A percentile compares a stretch with the other conserved stretches of the same genome.
Evolutionary conservation across 2,797 vertebrate genomes (phyloP).

Genomic region (Pyrocephalus nanus): DNA sequence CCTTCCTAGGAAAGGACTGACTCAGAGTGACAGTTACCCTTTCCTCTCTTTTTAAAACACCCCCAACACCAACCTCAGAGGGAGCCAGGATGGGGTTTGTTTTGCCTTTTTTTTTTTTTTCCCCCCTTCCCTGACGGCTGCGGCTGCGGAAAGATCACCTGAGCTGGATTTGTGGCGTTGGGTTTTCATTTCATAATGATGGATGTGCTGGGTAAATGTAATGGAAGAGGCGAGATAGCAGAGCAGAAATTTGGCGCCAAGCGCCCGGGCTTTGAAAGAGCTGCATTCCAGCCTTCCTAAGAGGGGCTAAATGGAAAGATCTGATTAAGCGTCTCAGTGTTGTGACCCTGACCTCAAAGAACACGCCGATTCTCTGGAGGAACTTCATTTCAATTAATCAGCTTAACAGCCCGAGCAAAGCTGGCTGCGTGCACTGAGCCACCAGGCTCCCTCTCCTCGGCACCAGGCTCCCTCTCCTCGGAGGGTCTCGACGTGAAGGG

Average conservation of each 20-base stretch:
- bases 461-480: not conserved
- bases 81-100: too few species aligned
- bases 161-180: not conserved
- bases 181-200: not conserved
- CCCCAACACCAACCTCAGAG: not conserved
- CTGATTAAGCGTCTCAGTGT: slow-evolving; percentile 78
- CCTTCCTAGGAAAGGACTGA: not conserved
- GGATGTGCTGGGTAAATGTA: not conserved
- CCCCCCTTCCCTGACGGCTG: not conserved
- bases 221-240: slow-evolving; percentile 37
- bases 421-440: slow-evolving; percentile 13
- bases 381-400: slow-evolving; percentile 71
- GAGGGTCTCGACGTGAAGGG: not conserved
- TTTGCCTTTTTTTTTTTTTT: not conserved
- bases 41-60: not conserved
- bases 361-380: slow-evolving; percentile 49
- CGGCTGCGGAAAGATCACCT: not conserved
- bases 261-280: slow-evolving; percentile 8
- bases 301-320: slow-evolving; percentile 72
- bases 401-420: slow-evolving; percentile 57
- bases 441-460: not conserved
- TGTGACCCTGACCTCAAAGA: slow-evolving; percentile 75
- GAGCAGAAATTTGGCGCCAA: slow-evolving; percentile 62
- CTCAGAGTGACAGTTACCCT: not conserved
- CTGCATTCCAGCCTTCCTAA: slow-evolving; percentile 53